A percentile compares a stretch with the other conserved stretches of the same genome.
Evolutionary conservation across 2,797 vertebrate species (phyloP).

Genomic region (Echeneis naucrates): DNA sequence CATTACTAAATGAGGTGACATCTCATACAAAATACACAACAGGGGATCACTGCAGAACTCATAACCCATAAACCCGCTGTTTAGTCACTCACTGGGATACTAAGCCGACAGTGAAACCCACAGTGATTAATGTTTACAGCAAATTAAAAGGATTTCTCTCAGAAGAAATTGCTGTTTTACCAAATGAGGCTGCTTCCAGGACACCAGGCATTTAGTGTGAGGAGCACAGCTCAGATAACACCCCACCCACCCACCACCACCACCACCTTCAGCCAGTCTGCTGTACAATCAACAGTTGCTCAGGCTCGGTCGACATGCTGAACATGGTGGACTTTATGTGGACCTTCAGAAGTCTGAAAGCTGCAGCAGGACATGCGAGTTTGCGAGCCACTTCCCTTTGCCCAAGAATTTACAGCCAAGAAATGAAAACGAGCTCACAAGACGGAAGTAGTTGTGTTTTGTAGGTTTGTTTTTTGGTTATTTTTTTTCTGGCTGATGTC

Average conservation of each 20-base stretch:
- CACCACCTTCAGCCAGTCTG: constrained; percentile 20
- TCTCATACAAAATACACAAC: constrained; percentile 45
- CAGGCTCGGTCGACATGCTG: constrained; percentile 2
- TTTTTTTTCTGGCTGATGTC: constrained; percentile 3
- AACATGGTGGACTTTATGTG: constrained; percentile 1
- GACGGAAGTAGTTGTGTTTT: constrained; percentile 17
- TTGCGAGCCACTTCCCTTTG: constrained; percentile 16
- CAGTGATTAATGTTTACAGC: constrained; percentile 44
- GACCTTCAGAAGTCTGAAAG: constrained; percentile 38
- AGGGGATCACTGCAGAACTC: constrained; percentile 37
- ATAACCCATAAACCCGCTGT: constrained; percentile 41
- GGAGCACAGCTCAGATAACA: background rate
- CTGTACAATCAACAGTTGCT: constrained; percentile 68
- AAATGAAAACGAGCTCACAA: constrained; percentile 28
- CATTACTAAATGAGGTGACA: constrained; percentile 60
- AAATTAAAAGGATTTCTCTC: constrained; percentile 27
- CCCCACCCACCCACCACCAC: no score
- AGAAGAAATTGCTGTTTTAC: constrained; percentile 28
- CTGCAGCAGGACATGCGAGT: constrained; percentile 9
- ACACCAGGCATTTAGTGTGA: constrained; percentile 4
- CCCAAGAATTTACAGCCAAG: constrained; percentile 7
- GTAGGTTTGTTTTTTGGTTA: no score
- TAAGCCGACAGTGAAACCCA: background rate
- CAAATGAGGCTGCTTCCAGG: constrained; percentile 27
- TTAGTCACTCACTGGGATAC: constrained; percentile 22